phyloP scores from a whole-genome alignment of 2,113 vertebrate species.

The Sceloporus undulatus region DNA sequence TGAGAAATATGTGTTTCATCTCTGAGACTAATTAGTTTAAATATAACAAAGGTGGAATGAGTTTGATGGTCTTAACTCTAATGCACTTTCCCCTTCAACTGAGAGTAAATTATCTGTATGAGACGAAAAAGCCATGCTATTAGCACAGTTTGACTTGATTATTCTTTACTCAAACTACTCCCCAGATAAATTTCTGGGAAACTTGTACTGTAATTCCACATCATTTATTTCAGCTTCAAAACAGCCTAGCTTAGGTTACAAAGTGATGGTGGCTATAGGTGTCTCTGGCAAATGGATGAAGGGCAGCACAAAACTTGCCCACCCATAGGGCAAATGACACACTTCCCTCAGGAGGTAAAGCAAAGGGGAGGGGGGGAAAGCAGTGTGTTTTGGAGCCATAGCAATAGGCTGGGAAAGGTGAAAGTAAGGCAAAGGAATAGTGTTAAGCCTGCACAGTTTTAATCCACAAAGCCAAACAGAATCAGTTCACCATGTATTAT shows the following conservation, averaged over 20 bases:
- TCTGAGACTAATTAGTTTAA: conserved; percentile 71
- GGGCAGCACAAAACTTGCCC: neutral
- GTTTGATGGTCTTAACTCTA: conserved; percentile 70
- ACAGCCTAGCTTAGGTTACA: conserved; percentile 16
- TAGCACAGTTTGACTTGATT: conserved; percentile 62
- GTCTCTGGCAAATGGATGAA: neutral
- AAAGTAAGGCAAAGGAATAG: neutral
- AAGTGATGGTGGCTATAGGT: neutral
- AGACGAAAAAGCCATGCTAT: conserved; percentile 59
- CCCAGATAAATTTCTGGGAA: conserved; percentile 69
- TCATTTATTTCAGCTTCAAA: conserved; percentile 34
- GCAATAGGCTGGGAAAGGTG: neutral
- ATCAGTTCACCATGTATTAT: neutral
- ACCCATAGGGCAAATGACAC: neutral
- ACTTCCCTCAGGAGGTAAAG: neutral
- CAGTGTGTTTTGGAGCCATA: neutral
- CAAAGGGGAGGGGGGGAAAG: neutral
- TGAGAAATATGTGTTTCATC: conserved; percentile 70
- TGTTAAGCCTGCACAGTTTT: neutral
- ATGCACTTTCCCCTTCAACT: conserved; percentile 59
- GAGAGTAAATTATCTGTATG: conserved; percentile 49
- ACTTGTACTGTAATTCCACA: conserved; percentile 55
- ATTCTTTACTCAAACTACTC: conserved; percentile 55
- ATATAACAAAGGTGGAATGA: conserved; percentile 70
- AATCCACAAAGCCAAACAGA: neutral